Conservation (phyloP, 64 coral and sea anemone genomes). For the Platygyra sinensis region DNA sequence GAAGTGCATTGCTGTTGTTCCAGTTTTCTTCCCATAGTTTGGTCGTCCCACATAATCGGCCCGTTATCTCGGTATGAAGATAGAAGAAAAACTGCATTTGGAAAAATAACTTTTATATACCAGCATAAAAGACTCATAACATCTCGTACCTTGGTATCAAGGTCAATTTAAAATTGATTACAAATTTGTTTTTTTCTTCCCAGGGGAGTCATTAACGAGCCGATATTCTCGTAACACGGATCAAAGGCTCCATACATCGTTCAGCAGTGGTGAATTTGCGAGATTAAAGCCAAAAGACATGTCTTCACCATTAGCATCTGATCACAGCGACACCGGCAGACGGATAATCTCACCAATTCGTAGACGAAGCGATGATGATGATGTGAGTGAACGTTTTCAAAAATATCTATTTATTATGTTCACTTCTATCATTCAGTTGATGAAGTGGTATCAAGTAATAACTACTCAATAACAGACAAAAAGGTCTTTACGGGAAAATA, state of each 20-base stretch:
- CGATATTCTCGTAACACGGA: slow-evolving; percentile 59
- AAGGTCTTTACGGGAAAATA: too few species aligned
- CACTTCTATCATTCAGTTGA: neutral
- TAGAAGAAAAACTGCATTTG: too few species aligned
- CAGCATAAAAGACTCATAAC: too few species aligned
- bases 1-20: too few species aligned
- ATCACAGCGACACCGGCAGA: slow-evolving; percentile 38
- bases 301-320: slow-evolving; percentile 63
- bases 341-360: slow-evolving; percentile 60
- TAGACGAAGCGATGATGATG: slow-evolving; percentile 57
- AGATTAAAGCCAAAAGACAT: slow-evolving; percentile 71
- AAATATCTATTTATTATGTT: too few species aligned
- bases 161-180: too few species aligned
- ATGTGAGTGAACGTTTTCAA: slow-evolving; percentile 20
- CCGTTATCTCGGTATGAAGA: too few species aligned
- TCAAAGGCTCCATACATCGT: slow-evolving; percentile 64
- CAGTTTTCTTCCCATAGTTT: too few species aligned
- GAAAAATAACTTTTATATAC: too few species aligned
- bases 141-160: too few species aligned
- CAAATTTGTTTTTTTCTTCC: neutral
- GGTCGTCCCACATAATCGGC: too few species aligned
- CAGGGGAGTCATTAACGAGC: slow-evolving; percentile 27
- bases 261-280: slow-evolving; percentile 69
- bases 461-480: too few species aligned
- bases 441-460: neutral